Percentiles rank a stretch among this genome's conserved stretches.
phyloP scores from a whole-genome alignment of 2,113 vertebrate genomes.

The Macrotus californicus region DNA sequence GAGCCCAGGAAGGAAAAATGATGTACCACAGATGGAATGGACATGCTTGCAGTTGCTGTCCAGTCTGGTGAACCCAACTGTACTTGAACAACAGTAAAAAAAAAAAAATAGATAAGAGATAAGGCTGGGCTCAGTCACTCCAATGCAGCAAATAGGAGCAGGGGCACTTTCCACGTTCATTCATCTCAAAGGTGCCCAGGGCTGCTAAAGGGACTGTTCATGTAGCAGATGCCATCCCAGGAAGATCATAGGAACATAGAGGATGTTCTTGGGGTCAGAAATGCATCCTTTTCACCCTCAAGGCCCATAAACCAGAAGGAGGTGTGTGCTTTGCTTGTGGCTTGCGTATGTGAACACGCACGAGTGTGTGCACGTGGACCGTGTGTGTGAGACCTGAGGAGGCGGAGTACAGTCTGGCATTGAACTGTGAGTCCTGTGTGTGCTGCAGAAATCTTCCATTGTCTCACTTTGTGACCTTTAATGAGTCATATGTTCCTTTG shows the following conservation, averaged over 20 bases:
- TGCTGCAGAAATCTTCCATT: constrained; percentile 33
- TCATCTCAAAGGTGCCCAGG: background rate
- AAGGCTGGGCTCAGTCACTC: background rate
- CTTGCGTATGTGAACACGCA: background rate
- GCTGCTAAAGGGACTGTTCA: too few species aligned
- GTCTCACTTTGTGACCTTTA: constrained; percentile 55
- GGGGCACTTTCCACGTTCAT: background rate
- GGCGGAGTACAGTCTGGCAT: background rate
- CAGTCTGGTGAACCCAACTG: background rate
- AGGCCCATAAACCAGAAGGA: background rate
- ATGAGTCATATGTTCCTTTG: constrained; percentile 45
- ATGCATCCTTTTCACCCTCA: background rate
- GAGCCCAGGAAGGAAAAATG: background rate
- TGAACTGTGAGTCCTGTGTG: background rate
- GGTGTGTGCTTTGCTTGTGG: background rate
- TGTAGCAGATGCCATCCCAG: fast-evolving
- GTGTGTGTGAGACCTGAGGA: background rate
- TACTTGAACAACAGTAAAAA: too few species aligned
- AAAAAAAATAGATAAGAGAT: background rate
- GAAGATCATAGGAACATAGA: background rate
- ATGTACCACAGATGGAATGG: background rate
- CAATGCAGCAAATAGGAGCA: background rate
- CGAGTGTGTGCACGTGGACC: background rate
- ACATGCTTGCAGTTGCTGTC: background rate
- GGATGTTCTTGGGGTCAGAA: background rate